Base-by-base conservation (phyloP, 2,888 invertebrate species). In the Zelleria hepariella region DNA sequence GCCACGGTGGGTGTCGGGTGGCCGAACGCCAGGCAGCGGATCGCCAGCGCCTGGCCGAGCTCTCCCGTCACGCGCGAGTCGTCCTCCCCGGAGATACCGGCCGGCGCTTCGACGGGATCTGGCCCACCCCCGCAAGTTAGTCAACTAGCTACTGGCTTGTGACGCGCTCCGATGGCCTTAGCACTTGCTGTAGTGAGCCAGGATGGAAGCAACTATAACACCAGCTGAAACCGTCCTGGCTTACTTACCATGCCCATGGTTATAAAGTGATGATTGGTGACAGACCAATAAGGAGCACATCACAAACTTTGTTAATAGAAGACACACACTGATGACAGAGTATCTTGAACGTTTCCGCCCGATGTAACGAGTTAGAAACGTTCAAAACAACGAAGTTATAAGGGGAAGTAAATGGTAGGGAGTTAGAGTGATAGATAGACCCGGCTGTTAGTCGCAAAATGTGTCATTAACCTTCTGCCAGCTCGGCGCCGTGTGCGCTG, bases 11-110 rank as follows among this genome's bases (percentile, higher is more conserved):
- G 96, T 62, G 90, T 79, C 0, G 97, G 97, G 90, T 91, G 91
- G 54, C 97, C 97, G 77, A 94, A 92, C 42, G 95, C 95, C 68
- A 93, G 93, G 79, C 97, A 97, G 69, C 94, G 92, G 54, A 97
- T 84, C 60, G 90, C 78, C 53, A 94, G 90, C 26, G 94, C 93
- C 26, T 91, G 90, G 65, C 93, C 94, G 66, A 96, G 82, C 62
- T 93, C 91, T 23, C 94, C 95, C 54, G 93, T 91, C 64, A 94
- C 89, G 60, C 90, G 89, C 20, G 91, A 85, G 71, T 91, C 91
- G 65, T 90, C 88, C 58, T 93, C 92, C 61, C 94, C 94, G 65
- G 93, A 87, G 66, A 96, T 93, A 62, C 90, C 91, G 26, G 92
- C 93, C 32, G 92, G 77, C 61, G 80, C 78, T 60, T 77, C 79